Evolutionary conservation across 1,140 invertebrate species (phyloP).

Genomic region (Dysdera silvatica): DNA sequence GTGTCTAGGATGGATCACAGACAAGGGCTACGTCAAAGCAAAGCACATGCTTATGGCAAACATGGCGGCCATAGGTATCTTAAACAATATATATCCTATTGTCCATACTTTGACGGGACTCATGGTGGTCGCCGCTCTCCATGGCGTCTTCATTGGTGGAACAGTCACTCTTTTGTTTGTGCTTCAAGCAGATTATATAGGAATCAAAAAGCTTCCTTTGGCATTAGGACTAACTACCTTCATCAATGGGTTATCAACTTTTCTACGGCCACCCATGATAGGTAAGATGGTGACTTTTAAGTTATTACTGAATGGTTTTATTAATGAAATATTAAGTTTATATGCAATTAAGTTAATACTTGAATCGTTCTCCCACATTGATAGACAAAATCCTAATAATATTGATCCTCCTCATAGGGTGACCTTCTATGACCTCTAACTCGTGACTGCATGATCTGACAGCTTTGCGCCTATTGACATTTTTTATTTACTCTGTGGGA

Average conservation of each 20-base stretch:
- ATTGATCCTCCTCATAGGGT: not conserved
- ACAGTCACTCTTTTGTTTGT: conserved; percentile 23
- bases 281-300: no score
- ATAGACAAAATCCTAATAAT: no score
- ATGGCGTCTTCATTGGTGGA: conserved; percentile 20
- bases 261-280: conserved; percentile 22
- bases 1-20: conserved; percentile 28
- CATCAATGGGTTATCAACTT: conserved; percentile 11
- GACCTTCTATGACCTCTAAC: no score
- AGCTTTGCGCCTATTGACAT: not conserved
- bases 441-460: no score
- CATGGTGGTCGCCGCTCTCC: conserved; percentile 5
- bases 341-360: not conserved
- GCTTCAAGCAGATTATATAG: conserved; percentile 21
- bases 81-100: conserved; percentile 17
- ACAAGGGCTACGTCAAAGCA: conserved; percentile 15
- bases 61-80: conserved; percentile 12
- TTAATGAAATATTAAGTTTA: not conserved
- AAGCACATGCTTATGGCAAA: conserved; percentile 18
- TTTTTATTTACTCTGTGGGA: no score
- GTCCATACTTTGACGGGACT: not conserved
- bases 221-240: conserved; percentile 29
- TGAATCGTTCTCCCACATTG: not conserved
- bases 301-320: no score
- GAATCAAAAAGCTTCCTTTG: conserved; percentile 12